Evolutionary conservation across 2,113 vertebrate genomes (phyloP).

Genomic region (Eudyptes chrysolophus): DNA sequence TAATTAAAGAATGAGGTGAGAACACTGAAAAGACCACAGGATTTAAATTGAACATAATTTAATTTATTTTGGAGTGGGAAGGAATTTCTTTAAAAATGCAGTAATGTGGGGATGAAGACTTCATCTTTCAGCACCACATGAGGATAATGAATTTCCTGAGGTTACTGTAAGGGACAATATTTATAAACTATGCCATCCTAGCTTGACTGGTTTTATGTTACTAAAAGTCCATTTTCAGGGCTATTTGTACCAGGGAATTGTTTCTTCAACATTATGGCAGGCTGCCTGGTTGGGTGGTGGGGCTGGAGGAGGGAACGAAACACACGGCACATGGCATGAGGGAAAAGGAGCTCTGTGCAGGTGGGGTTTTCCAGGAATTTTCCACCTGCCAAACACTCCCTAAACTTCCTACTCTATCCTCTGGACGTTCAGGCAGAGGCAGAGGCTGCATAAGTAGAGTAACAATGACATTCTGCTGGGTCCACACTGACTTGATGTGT

Average conservation of each 20-base stretch:
- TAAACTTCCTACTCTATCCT: not conserved
- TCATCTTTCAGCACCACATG: not conserved
- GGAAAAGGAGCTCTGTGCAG: not conserved
- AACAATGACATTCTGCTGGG: not conserved
- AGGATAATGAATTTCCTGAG: not conserved
- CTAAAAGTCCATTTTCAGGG: not conserved
- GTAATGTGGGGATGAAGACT: not conserved
- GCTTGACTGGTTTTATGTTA: not conserved
- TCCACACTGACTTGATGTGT: rapidly evolving
- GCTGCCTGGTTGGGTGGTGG: not conserved
- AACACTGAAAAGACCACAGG: not conserved
- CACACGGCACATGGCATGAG: rapidly evolving
- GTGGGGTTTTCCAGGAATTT: not conserved
- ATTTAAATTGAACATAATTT: not conserved
- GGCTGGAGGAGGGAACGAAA: not conserved
- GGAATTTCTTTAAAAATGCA: not conserved
- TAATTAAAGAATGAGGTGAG: not conserved
- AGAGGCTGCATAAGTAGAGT: not conserved
- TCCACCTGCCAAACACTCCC: not conserved
- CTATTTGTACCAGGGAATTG: not conserved
- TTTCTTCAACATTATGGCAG: not conserved
- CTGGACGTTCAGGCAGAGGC: not conserved
- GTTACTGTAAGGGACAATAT: not conserved
- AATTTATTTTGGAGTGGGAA: not conserved
- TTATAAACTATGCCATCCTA: not conserved